Evolutionary conservation across 2,113 vertebrate species (phyloP), one percentile per base, ranked within the genome.

Genomic region (Archocentrus centrarchus): DNA sequence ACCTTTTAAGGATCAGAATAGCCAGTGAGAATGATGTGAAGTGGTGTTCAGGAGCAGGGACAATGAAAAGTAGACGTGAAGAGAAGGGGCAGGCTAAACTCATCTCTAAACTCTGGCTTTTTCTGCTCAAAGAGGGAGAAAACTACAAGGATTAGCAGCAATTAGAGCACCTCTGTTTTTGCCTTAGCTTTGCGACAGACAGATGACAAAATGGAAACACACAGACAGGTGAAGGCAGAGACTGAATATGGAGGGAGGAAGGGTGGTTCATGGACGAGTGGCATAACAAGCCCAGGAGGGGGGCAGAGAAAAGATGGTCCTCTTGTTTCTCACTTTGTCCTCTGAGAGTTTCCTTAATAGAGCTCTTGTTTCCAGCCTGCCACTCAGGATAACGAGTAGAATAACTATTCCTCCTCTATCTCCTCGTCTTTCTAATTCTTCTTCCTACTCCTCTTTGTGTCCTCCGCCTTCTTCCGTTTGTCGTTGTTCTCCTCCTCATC

Each of bases 361-460:
- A 93, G 88, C 81, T 73, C 87, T 91, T 90, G 88, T 94, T 94
- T 92, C 91, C 84, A 83, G 86, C 73, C 92, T 93, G 94, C 92
- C 92, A 89, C 91, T 94, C 93, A 93, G 86, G 82, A 91, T 94
- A 94, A 95, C 76, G 76, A 94, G 93, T 41, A 79, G 84, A 83
- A 92, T 84, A 89, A 91, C 88, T 75, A 44, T 39, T 76, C 41
- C 70, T 75, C 73, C 64, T 75, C 80, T 64, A 41, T 83, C 44
- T 77, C 63, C 37, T 77, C 53, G 30, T 57, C 60, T 50, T 61
- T 53, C 53, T 84, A 47, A 64, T 66, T 88, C 39, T 39, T 59
- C 64, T 81, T 84, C 27, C 44, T 32, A 20, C 60, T 75, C 57
- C n/a, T 62, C 68, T 57, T 79, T 11, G 17, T 53, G 39, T 85